Conservation (phyloP, 2,113 vertebrate species). For the Myocastor coypus region DNA sequence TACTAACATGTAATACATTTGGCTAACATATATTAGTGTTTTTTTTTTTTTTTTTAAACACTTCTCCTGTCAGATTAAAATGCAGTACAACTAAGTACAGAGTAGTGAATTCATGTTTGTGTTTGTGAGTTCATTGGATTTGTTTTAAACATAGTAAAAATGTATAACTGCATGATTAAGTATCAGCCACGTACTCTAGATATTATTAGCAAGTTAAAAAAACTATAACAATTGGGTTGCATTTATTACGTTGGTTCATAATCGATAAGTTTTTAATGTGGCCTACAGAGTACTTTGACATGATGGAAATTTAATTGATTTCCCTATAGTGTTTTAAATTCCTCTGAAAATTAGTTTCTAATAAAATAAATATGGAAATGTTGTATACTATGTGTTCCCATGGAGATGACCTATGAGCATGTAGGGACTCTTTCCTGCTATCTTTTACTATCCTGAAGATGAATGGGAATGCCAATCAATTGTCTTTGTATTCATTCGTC, state of each 20-base stretch:
- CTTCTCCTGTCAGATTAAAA: conserved; percentile 40
- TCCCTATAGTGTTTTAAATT: conserved; percentile 41
- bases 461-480: background rate
- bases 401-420: background rate
- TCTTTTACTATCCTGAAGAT: conserved; percentile 1
- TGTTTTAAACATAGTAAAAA: conserved; percentile 30
- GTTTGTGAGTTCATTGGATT: conserved; percentile 11
- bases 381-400: background rate
- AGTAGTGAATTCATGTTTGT: background rate
- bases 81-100: background rate
- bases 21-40: conserved; percentile 7
- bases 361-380: conserved; percentile 16
- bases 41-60: background rate
- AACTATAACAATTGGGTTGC: conserved; percentile 7
- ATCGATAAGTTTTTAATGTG: conserved; percentile 23
- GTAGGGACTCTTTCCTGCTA: background rate
- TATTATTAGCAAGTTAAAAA: conserved; percentile 47
- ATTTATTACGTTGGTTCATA: conserved; percentile 54
- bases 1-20: conserved; percentile 1
- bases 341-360: conserved; percentile 26
- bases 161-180: conserved; percentile 1
- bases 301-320: conserved; percentile 29
- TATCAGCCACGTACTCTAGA: conserved; percentile 16
- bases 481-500: conserved; percentile 18
- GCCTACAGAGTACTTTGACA: background rate